A percentile compares a stretch with the other conserved stretches of the same genome.
Conservation (phyloP, 23 tunicate species). For the Halocynthia roretzi region DNA sequence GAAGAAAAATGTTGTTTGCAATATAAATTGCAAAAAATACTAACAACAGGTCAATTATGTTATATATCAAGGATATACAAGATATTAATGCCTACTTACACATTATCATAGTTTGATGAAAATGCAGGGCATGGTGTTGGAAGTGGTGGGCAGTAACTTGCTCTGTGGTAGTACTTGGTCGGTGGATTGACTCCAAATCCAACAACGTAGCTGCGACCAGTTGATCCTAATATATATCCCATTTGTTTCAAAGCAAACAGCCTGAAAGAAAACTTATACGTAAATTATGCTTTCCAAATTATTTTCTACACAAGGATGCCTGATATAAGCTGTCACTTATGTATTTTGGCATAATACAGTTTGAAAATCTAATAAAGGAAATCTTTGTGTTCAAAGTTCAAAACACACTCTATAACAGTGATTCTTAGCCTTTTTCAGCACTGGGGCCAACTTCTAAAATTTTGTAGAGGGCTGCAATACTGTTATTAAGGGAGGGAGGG, state of each 20-base stretch:
- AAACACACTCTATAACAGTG: too few species aligned
- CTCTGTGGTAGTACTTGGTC: conserved; percentile 48
- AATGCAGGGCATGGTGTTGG: conserved; percentile 56
- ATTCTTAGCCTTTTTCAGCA: too few species aligned
- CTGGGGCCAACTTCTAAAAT: too few species aligned
- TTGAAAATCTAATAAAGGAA: too few species aligned
- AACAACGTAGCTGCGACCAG: conserved; percentile 70
- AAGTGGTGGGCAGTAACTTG: conserved; percentile 66
- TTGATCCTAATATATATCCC: conserved; percentile 68
- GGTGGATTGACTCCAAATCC: conserved; percentile 79
- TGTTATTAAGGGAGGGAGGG: too few species aligned
- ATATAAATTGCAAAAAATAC: background rate
- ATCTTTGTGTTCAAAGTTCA: too few species aligned
- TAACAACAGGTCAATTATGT: background rate
- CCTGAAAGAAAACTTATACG: conserved; percentile 11
- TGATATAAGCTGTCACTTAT: too few species aligned
- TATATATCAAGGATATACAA: background rate
- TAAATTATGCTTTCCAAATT: too few species aligned
- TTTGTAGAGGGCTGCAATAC: too few species aligned
- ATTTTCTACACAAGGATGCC: too few species aligned
- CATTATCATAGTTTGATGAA: conserved; percentile 35
- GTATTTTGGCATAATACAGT: too few species aligned
- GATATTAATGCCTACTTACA: conserved; percentile 33
- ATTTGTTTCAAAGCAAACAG: conserved; percentile 58
- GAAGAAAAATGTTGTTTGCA: too few species aligned